Base-by-base conservation (phyloP, 2,113 vertebrate genomes). In the Poeciliopsis retropinna region DNA sequence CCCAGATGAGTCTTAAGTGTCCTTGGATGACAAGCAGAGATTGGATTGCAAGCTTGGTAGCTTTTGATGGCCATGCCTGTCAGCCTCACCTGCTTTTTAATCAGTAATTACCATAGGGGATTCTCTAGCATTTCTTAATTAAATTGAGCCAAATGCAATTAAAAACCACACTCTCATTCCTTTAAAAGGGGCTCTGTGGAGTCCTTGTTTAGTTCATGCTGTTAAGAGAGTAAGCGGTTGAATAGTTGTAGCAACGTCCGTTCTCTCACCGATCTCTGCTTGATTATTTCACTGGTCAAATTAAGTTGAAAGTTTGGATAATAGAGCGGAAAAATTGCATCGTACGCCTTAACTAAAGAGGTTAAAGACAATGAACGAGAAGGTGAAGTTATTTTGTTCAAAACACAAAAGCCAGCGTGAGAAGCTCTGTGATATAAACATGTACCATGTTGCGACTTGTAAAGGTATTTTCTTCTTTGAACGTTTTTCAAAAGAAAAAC, bases 121-220 rank as follows among this genome's bases (percentile, higher is more conserved):
- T 92, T 92, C 86, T 90, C 75, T 85, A 84, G 83, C 82, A 91
- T 92, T 92, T 90, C 88, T 91, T 93, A 92, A 93, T 93, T 93
- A 92, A 92, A 92, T 92, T 88, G 87, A 88, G 85, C 84, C 80
- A 93, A 92, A 92, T 89, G 89, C 90, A 92, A 93, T 93, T 92
- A 92, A 92, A 92, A 91, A 87, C 70, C 83, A 92, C 86, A 88
- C 84, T 90, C 85, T 85, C 79, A 82, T 90, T 92, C 87, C 80
- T 84, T 89, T 91, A 87, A 93, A 91, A 85, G 77, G 51, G 85
- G 60, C 86, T 88, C 86, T 63, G 80, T 41, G 82, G 89, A 91
- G 82, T 88, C 82, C 82, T 88, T 91, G 87, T 92, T 91, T 87
- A 75, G 87, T 87, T 87, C 86, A 84, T 78, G 75, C 79, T 85